Base-by-base conservation (phyloP, 1,140 invertebrate species). In the Lepidurus packardi region DNA sequence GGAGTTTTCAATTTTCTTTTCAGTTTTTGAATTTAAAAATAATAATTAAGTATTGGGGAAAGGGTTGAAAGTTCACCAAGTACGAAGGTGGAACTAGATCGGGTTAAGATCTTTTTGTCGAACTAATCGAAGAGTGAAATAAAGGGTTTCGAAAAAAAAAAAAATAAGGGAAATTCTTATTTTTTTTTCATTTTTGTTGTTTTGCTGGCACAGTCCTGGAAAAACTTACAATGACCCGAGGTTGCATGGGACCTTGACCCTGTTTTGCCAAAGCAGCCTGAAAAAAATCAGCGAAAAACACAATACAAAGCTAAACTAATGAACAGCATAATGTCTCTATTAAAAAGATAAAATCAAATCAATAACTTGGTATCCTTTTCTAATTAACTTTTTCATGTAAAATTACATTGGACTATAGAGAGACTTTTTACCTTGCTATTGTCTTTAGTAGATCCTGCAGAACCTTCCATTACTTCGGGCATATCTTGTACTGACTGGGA, bases 191-290 rank as follows among this genome's bases (percentile, higher is more conserved):
- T 13, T 13, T 13, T 65, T 65, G n/a, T n/a, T n/a, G n/a, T 21
- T 21, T 65, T 13, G 16, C 21, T 21, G 21, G 53, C 53, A 21
- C 53, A 65, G 21, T 5, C 21, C 53, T 21, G 16, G 73, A 78
- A 78, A 73, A 41, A 78, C 78, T 78, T 78, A 78, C 78, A 74
- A 78, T 74, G 42, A 78, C 78, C 43, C 78, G 43, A 44, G 73
- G 78, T 74, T 78, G 78, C 6, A 42, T 45, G 47, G 74, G 78
- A 78, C 41, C 78, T 74, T 78, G 78, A 78, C 42, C 43, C 53
- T 78, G 78, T 75, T 78, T 78, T 75, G 78, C 78, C 43, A 78
- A 74, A 43, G 73, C 78, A 78, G 73, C 75, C 78, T 78, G 73
- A 13, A 74, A 78, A 78, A 78, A 73, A 78, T 65, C 53, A 34